Percentiles rank a stretch among this genome's conserved stretches.
Conservation (phyloP, 2,113 vertebrate genomes). For the Rhinogobius similis region DNA sequence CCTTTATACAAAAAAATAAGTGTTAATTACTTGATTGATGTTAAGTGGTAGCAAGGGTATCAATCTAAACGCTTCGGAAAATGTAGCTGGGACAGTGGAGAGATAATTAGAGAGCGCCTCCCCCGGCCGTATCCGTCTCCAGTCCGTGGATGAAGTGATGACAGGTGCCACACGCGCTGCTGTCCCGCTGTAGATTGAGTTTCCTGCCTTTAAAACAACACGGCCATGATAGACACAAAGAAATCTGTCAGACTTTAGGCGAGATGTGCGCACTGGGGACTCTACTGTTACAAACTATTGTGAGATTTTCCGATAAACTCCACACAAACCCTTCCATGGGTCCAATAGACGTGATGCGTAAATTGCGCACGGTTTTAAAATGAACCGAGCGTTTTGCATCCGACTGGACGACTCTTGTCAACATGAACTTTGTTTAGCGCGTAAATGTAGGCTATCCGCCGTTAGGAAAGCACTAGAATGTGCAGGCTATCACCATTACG, state of each 20-base stretch:
- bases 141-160: slow-evolving; percentile 52
- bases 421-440: not conserved
- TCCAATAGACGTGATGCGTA: not conserved
- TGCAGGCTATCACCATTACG: not conserved
- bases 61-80: slow-evolving; percentile 53
- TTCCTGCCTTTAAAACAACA: slow-evolving; percentile 54
- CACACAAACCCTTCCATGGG: slow-evolving; percentile 3
- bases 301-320: slow-evolving; percentile 49
- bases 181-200: slow-evolving; percentile 59
- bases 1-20: not conserved
- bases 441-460: not conserved
- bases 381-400: not conserved
- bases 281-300: slow-evolving; percentile 56
- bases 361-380: not conserved
- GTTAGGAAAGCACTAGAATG: not conserved
- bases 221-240: slow-evolving; percentile 36
- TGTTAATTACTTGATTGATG: slow-evolving; percentile 15
- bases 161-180: slow-evolving; percentile 52
- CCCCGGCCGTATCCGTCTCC: slow-evolving; percentile 56
- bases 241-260: slow-evolving; percentile 35
- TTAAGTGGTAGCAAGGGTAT: not conserved
- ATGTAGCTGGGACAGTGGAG: slow-evolving; percentile 43
- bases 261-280: slow-evolving; percentile 17
- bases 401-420: not conserved
- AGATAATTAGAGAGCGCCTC: slow-evolving; percentile 52